Evolutionary conservation across 1,140 invertebrate genomes (phyloP).

Genomic region (Eueides isabella): DNA sequence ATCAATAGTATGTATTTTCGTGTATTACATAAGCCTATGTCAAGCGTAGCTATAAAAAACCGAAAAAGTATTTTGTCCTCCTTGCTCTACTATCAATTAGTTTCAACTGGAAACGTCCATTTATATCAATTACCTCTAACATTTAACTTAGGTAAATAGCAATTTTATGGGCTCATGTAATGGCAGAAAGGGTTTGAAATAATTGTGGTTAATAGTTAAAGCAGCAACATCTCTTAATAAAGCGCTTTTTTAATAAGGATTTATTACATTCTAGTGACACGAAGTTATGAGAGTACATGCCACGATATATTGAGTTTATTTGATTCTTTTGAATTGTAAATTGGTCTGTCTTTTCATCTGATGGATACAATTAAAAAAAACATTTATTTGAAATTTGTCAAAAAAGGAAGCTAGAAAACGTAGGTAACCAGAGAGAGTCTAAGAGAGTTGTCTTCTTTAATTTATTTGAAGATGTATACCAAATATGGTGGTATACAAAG

Average conservation of each 20-base stretch:
- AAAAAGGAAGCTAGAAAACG: no score
- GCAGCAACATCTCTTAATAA: slow-evolving; percentile 1
- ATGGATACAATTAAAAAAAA: no score
- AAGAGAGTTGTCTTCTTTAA: no score
- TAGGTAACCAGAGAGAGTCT: no score
- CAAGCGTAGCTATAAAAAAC: background rate
- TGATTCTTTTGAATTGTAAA: background rate
- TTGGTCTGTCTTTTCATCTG: background rate
- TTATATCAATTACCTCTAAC: slow-evolving; percentile 73
- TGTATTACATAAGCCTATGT: background rate
- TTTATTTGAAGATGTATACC: no score
- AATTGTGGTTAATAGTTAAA: slow-evolving; percentile 17
- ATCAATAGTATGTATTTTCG: no score
- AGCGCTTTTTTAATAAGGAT: slow-evolving; percentile 61
- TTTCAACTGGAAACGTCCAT: slow-evolving; percentile 74
- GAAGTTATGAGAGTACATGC: background rate
- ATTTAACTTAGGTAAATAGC: slow-evolving; percentile 78
- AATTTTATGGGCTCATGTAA: slow-evolving; percentile 68
- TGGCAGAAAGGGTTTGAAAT: slow-evolving; percentile 51
- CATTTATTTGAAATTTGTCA: no score
- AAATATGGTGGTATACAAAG: no score
- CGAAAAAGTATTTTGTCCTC: background rate
- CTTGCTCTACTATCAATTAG: slow-evolving; percentile 57
- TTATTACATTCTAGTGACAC: slow-evolving; percentile 44
- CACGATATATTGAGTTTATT: background rate